Evolutionary conservation across 1,140 invertebrate genomes (phyloP).

Genomic region (Atopsyche davidsoni): DNA sequence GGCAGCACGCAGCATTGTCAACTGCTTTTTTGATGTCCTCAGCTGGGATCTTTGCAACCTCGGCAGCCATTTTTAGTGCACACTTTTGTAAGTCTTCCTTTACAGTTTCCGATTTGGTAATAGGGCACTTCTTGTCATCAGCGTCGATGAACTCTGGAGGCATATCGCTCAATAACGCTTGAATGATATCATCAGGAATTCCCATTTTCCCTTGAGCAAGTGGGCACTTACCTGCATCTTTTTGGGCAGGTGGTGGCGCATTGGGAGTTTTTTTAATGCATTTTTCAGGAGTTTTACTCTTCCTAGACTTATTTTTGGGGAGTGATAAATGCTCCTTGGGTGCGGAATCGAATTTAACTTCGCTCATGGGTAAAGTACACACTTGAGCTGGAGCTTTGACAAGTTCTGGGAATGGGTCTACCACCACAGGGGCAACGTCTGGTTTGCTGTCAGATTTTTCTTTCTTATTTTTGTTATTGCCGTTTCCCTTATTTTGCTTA

Average conservation of each 20-base stretch:
- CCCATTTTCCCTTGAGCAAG: background rate
- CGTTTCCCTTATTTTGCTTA: too few relatives aligned
- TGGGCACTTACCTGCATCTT: background rate
- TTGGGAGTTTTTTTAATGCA: background rate
- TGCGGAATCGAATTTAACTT: too few relatives aligned
- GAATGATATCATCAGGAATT: constrained; percentile 17
- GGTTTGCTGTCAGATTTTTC: too few relatives aligned
- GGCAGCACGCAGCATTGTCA: background rate
- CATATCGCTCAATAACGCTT: constrained; percentile 13
- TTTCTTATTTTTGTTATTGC: too few relatives aligned
- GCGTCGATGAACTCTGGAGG: constrained; percentile 9
- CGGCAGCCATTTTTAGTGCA: background rate
- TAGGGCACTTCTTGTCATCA: constrained; percentile 6
- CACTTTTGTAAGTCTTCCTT: constrained; percentile 5
- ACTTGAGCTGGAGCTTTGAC: too few relatives aligned
- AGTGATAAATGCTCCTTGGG: too few relatives aligned
- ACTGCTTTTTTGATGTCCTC: background rate
- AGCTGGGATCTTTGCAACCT: too few relatives aligned
- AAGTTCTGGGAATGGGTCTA: too few relatives aligned
- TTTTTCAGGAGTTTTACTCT: too few relatives aligned
- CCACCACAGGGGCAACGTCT: too few relatives aligned
- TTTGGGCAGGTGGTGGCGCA: background rate
- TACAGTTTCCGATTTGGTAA: constrained; percentile 7
- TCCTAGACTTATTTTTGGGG: too few relatives aligned
- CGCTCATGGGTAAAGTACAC: too few relatives aligned